Percentiles rank a stretch among this genome's conserved stretches.
These are phyloP conservation scores for Alectoris magna DNA, from an alignment of 2,797 vertebrate species.

Conservation along the genomic window DNA sequence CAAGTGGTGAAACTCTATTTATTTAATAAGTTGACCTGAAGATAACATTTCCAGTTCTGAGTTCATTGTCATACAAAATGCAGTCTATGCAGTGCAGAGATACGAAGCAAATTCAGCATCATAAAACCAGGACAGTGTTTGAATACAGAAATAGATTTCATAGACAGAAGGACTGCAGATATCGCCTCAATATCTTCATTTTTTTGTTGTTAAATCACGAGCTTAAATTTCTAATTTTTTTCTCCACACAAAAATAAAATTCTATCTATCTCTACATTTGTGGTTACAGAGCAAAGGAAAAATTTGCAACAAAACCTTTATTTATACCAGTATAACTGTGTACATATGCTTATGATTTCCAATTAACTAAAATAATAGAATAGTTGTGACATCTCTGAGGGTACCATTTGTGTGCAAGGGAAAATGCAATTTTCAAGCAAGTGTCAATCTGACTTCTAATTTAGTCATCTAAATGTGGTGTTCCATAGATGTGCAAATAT, in stretches of 20 bases:
- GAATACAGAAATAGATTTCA: background rate
- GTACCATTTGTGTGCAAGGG: background rate
- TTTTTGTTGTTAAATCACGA: background rate
- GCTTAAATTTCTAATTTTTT: background rate
- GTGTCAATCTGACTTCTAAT: constrained; percentile 37
- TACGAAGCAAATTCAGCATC: background rate
- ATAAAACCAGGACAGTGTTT: background rate
- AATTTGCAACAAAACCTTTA: background rate
- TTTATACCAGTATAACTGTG: background rate
- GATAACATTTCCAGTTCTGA: background rate
- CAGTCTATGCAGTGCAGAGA: accelerated
- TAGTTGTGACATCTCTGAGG: background rate
- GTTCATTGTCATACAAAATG: background rate
- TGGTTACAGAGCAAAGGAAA: background rate
- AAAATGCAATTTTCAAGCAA: constrained; percentile 26
- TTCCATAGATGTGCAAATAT: background rate
- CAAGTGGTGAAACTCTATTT: background rate
- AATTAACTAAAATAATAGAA: background rate
- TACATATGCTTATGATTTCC: background rate
- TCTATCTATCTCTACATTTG: accelerated
- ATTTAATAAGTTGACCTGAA: background rate
- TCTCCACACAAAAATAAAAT: background rate
- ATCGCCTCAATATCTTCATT: background rate
- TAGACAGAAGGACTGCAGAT: background rate
- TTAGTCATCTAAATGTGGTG: constrained; percentile 18